A percentile compares a stretch with the other conserved stretches of the same genome.
Evolutionary conservation across 1,140 invertebrate species (phyloP).

Genomic region (Drosophila nannoptera): DNA sequence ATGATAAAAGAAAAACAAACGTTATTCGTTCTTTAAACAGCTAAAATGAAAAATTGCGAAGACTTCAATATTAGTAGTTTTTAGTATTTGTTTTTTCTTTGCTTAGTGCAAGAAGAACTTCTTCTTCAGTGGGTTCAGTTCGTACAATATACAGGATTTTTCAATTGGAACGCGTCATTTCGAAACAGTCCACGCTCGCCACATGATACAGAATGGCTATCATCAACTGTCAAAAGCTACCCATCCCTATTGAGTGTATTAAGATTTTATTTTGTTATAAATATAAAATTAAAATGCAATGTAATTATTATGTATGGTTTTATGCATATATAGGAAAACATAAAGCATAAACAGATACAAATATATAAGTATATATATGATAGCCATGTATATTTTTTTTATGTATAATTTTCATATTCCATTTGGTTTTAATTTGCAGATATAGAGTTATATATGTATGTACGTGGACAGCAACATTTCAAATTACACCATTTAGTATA

Average conservation of each 20-base stretch:
- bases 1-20: slow-evolving; percentile 46
- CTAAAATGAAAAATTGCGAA: slow-evolving; percentile 57
- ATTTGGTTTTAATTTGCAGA: slow-evolving; percentile 20
- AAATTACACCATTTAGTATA: slow-evolving; percentile 60
- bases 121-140: slow-evolving; percentile 76
- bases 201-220: not conserved
- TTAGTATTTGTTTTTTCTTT: slow-evolving; percentile 39
- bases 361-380: slow-evolving; percentile 25
- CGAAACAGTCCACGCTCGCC: not conserved
- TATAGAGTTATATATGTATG: slow-evolving; percentile 45
- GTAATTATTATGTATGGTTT: slow-evolving; percentile 50
- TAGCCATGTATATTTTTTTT: slow-evolving; percentile 1
- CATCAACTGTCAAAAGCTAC: not conserved
- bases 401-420: slow-evolving; percentile 23
- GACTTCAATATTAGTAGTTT: slow-evolving; percentile 29
- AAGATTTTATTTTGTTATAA: slow-evolving; percentile 29
- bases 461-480: slow-evolving; percentile 69
- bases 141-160: slow-evolving; percentile 54
- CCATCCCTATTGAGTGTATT: not conserved
- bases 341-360: slow-evolving; percentile 55
- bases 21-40: slow-evolving; percentile 28
- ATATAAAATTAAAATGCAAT: slow-evolving; percentile 73
- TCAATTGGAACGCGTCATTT: not conserved
- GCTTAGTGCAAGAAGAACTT: slow-evolving; percentile 73
- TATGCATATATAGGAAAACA: slow-evolving; percentile 43